Base-by-base conservation (phyloP, 2,888 invertebrate species). In the Romanomermis culicivorax region DNA sequence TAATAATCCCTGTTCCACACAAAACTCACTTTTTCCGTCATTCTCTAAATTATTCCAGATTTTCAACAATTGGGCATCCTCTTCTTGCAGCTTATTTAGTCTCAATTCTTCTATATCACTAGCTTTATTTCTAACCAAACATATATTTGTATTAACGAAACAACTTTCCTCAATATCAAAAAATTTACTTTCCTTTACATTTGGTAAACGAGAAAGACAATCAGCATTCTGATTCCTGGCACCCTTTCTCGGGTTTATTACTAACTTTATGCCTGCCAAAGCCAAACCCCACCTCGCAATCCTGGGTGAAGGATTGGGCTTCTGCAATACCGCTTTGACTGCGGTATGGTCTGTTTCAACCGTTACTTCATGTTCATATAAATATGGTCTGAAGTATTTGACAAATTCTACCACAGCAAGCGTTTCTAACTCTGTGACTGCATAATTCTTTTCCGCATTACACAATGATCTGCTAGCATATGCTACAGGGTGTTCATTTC, bases 331-430 rank as follows among this genome's bases (percentile, higher is more conserved):
- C 70, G 72, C 76, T 65, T 69, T 69, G 36, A 75, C 60, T 0
- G 72, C 68, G 55, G 70, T 67, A 54, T 73, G 73, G 55, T 74
- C 74, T 0, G 70, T 71, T 2, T 65, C 57, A 0, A 73, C 61
- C 0, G 56, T 58, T 11, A 71, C 65, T 0, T 58, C 30, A 4
- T 60, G 42, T 1, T 66, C 64, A 48, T 70, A 69, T 0, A 73
- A 59, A 55, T 71, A 74, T 0, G 65, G 66, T 17, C 69, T 55
- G 54, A 70, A 72, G 56, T 69, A 69, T 2, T 62, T 49, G 1
- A 69, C 55, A 2, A 68, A 65, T 63, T 62, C 69, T 7, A 69
- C 61, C 1, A 66, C 62, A 1, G 63, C 63, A 23, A 67, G 17
- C 0, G 63, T 63, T 60, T 73, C 72, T 7, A 66, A 58, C 52